Conservation (phyloP, 2,797 vertebrate genomes). For the Benthosema pterotum region DNA sequence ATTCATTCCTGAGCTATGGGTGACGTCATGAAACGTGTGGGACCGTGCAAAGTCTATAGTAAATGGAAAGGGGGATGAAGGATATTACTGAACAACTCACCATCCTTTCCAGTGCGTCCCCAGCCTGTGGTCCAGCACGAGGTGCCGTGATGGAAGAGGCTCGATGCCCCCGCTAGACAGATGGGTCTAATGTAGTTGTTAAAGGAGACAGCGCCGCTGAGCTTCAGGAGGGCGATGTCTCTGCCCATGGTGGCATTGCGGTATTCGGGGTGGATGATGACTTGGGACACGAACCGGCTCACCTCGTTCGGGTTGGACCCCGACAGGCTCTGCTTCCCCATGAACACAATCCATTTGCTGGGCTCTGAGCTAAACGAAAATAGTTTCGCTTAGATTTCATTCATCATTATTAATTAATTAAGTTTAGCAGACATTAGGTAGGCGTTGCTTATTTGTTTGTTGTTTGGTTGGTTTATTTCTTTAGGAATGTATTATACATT, state of each 20-base stretch:
- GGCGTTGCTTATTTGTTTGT: too few relatives aligned
- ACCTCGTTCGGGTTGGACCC: constrained; percentile 55
- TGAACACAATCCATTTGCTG: constrained; percentile 34
- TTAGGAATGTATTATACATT: too few relatives aligned
- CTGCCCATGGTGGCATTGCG: constrained; percentile 43
- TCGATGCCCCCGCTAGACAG: constrained; percentile 75
- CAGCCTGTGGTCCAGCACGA: constrained; percentile 74
- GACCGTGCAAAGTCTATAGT: too few relatives aligned
- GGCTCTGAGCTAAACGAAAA: neutral
- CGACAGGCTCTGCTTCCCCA: constrained; percentile 62
- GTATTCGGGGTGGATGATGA: constrained; percentile 64
- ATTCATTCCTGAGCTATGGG: too few relatives aligned
- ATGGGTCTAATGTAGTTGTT: constrained; percentile 74
- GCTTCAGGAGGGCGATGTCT: constrained; percentile 70
- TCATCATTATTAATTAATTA: too few relatives aligned
- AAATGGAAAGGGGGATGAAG: too few relatives aligned
- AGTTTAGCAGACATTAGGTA: too few relatives aligned
- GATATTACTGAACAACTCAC: constrained; percentile 40
- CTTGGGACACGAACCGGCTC: neutral
- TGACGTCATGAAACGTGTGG: too few relatives aligned
- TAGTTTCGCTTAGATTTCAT: too few relatives aligned
- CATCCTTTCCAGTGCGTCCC: constrained; percentile 38
- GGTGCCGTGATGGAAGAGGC: constrained; percentile 54
- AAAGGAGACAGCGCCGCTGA: constrained; percentile 60
- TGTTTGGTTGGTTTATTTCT: too few relatives aligned